These are phyloP conservation scores for Biston stratarius DNA, from an alignment of 2,888 invertebrate genomes.

Conservation along the genomic window DNA sequence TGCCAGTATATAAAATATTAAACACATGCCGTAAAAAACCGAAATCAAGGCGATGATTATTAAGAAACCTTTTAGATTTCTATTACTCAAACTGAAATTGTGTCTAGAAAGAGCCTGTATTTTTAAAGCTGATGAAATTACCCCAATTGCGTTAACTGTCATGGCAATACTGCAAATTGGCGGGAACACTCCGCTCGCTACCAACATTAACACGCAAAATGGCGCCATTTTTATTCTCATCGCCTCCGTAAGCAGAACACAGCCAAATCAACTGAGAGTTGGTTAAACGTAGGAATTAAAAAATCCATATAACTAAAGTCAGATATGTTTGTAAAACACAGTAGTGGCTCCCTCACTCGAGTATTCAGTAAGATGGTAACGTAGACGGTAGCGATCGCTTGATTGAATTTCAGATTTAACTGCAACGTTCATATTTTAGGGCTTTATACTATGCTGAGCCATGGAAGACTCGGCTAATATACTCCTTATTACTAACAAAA, in stretches of 20 bases:
- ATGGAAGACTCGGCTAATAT: conserved; percentile 3
- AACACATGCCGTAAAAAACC: too few relatives aligned
- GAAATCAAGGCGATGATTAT: neutral
- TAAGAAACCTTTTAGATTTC: neutral
- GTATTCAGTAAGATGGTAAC: neutral
- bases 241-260: neutral
- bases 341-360: neutral
- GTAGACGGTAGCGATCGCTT: conserved; percentile 12
- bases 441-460: conserved; percentile 20
- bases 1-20: too few relatives aligned
- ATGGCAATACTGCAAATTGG: conserved; percentile 24
- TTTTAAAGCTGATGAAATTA: conserved; percentile 8
- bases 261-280: neutral
- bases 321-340: neutral
- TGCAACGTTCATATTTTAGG: conserved; percentile 20
- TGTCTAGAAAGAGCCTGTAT: neutral
- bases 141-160: conserved; percentile 1
- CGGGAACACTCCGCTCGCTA: conserved; percentile 4
- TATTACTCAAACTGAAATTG: neutral
- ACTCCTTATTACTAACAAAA: neutral
- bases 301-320: neutral
- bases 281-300: neutral
- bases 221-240: conserved; percentile 25
- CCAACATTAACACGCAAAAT: conserved; percentile 22
- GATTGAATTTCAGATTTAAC: conserved; percentile 33